These are phyloP conservation scores for Lophius piscatorius DNA, from an alignment of 2,113 vertebrate species.

Conservation along the genomic window DNA sequence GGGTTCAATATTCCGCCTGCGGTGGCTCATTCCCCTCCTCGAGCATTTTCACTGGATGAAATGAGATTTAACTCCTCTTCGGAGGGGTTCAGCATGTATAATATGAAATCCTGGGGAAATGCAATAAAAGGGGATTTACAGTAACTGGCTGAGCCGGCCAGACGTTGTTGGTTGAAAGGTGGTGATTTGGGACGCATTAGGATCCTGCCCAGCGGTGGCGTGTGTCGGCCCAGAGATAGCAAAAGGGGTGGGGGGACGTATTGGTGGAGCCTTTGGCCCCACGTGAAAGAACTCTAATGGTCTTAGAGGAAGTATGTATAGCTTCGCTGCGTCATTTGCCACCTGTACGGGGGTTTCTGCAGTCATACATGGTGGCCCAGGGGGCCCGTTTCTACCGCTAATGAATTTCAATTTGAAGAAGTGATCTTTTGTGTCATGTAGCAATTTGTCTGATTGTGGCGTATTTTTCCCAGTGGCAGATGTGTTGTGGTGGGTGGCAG, in stretches of 20 bases:
- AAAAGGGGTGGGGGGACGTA: slow-evolving; percentile 1
- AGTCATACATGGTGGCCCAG: too few species aligned
- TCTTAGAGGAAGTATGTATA: slow-evolving; percentile 15
- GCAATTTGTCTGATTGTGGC: slow-evolving; percentile 47
- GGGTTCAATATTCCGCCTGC: slow-evolving; percentile 21
- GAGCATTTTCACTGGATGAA: too few species aligned
- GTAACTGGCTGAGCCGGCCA: slow-evolving; percentile 27
- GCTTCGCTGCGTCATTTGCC: slow-evolving; percentile 21
- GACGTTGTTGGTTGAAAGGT: slow-evolving; percentile 46
- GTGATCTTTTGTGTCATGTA: slow-evolving; percentile 61
- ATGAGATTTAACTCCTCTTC: slow-evolving; percentile 53
- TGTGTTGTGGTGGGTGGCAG: slow-evolving; percentile 73
- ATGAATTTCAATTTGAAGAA: slow-evolving; percentile 65
- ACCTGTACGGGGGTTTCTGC: slow-evolving; percentile 32
- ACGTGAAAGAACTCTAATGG: slow-evolving; percentile 36
- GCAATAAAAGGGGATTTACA: slow-evolving; percentile 46
- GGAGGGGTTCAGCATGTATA: slow-evolving; percentile 46
- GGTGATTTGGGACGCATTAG: slow-evolving; percentile 58
- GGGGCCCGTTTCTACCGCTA: slow-evolving; percentile 35
- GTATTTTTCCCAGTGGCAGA: slow-evolving; percentile 65
- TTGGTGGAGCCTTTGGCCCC: slow-evolving; percentile 19
- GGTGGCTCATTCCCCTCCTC: slow-evolving; percentile 20
- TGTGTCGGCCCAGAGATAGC: slow-evolving; percentile 54
- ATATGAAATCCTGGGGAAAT: slow-evolving; percentile 55
- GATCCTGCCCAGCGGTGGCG: slow-evolving; percentile 35